Evolutionary conservation across 2,113 vertebrate species (phyloP), one percentile per base, ranked within the genome.

Genomic region (Myotis davidii): DNA sequence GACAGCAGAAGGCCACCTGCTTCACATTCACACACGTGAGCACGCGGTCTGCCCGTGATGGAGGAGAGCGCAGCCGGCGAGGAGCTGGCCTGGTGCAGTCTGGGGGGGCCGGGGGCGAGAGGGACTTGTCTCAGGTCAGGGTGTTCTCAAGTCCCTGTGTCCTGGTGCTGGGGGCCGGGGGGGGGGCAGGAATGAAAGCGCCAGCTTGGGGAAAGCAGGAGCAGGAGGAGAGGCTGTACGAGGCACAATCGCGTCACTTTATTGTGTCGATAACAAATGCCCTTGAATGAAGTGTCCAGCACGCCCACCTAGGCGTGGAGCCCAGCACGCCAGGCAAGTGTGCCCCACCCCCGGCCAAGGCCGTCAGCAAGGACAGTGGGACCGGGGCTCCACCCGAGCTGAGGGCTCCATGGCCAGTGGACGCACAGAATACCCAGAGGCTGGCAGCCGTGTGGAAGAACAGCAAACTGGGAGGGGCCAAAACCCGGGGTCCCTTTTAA

Each of bases 21-120:
- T 45, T 86, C 34, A 25, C n/a, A 78, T 59, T 61, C 56, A 59
- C 21, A 91, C 50, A 69, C 3, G 4, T 0, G 50, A 54, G 67
- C 18, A 21, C 23, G 34, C 6, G 0, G 48, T 7, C 45, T 74
- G 11, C 54, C 16, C 6, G 25, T 20, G n/a, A 48, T 12, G 16
- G 52, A 16, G 27, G 25, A 65, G 37, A 59, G 14, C 61, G 5
- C 0, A 10, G 17, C 10, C 18, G 23, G 13, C 39, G 76, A 14
- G 73, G 27, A n/a, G 1, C 9, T 3, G 64, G 27, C 23, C 32
- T 0, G 0, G 0, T 0, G 34, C 16, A 2, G 29, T 3, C 23
- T 70, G 29, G 11, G 37, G 12, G 85, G 39, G 86, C 9, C 0
- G 14, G 52, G 17, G 56, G 52, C 11, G 21, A 72, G 17, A 45